Evolutionary conservation across 2,113 vertebrate species (phyloP), one percentile per base, ranked within the genome.

Genomic region (Pseudopipra pipra): DNA sequence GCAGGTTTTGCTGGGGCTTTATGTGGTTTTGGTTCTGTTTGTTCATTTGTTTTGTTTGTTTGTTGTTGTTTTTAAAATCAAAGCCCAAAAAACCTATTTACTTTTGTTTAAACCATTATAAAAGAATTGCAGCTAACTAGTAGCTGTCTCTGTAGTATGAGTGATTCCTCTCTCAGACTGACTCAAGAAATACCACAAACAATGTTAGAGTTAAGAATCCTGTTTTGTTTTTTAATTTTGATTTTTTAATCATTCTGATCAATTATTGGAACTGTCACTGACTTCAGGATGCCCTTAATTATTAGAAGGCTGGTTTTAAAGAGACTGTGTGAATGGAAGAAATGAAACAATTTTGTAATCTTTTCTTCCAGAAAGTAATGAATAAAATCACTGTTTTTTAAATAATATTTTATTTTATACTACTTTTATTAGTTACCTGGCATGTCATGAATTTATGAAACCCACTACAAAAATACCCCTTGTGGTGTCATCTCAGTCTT

Each of bases 101-200:
- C 58, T 96, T 97, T 96, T 95, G 71, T 95, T 97, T 93, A 95
- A 95, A 95, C 33, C 59, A 76, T 85, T 97, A 77, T 89, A 94
- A 58, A 62, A 89, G 66, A 92, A 39, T 73, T 89, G 89, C 76
- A 89, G 90, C 85, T 66, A 83, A 63, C 73, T 91, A 19, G 39
- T 86, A 91, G 78, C 81, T 81, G 68, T 89, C 19, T 31, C 54
- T 74, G 51, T 51, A 56, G 22, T n/a, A 56, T 67, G 61, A 88
- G 52, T 15, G 65, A 95, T 94, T 94, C 33, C 68, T 97, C 86
- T 95, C 95, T 93, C 85, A 96, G 24, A 90, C 67, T 87, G 75
- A 80, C 72, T n/a, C 81, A 68, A 89, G 77, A 73, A 96, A 97
- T 89, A 35, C 17, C 52, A 87, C 46, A 91, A 96, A 95, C 63